Base-by-base conservation (phyloP, 2,113 vertebrate species). In the Brienomyrus brachyistius region DNA sequence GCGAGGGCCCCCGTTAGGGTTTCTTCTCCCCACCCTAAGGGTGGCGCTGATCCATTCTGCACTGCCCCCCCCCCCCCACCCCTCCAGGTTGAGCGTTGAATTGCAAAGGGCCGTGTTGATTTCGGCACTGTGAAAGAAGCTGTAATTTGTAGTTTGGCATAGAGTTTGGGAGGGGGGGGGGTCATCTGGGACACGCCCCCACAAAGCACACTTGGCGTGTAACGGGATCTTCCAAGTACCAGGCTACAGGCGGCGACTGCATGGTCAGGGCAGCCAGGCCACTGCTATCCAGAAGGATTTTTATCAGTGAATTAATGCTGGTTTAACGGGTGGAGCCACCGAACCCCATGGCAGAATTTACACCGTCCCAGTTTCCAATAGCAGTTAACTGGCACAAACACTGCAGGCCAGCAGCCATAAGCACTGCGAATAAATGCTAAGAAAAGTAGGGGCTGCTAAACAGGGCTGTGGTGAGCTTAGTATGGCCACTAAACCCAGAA, bases 151-250 rank as follows among this genome's bases (percentile, higher is more conserved):
- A 74, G 21, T 48, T 88, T 48, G 62, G 35, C 10, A 15, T 70
- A 27, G 43, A 52, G 31, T 52, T 31, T 31, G 85, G 48, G 51
- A n/a, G 54, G 17, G 5, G 82, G 23, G 54, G 19, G 4, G 48
- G 4, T 40, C 31, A 74, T 15, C 3, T 35, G 10, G 31, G 27
- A 89, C 27, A 89, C 27, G 0, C 21, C 40, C 40, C 40, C 40
- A 40, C 40, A 1, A 40, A 40, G 40, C 40, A 40, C 7, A 92
- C 92, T 91, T 92, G 93, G 89, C 89, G 90, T 94, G 95, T 94
- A 96, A 96, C n/a, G 62, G 87, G 95, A 96, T 92, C 93, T 88
- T 89, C 88, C 80, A 93, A 93, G 92, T 91, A 91, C 92, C 92
- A 92, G 91, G 86, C 92, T 86, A 77, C 90, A 92, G 93, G 92